Percentiles rank a stretch among this genome's conserved stretches.
phyloP scores from a whole-genome alignment of 2,113 vertebrate species.

The Nibea albiflora region DNA sequence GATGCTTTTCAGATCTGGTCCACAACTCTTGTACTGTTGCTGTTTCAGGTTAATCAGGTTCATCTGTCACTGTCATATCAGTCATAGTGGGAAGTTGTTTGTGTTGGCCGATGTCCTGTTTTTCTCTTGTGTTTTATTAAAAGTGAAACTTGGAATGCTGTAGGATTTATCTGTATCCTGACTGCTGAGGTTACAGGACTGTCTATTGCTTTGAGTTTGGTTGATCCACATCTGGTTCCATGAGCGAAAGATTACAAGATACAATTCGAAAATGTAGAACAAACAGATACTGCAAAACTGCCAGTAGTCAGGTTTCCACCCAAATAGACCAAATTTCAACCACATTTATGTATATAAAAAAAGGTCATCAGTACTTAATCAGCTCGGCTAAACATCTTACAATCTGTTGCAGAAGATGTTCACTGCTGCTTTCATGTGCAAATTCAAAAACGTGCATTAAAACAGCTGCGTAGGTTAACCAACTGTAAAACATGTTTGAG shows the following conservation, averaged over 20 bases:
- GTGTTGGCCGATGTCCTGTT: neutral
- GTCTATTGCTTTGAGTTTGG: neutral
- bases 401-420: too few species aligned
- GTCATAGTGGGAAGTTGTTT: neutral
- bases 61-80: neutral
- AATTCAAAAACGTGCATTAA: too few species aligned
- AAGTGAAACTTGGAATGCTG: neutral
- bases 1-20: too few species aligned
- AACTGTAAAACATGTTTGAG: too few species aligned
- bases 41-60: too few species aligned
- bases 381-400: too few species aligned
- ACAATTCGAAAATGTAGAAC: neutral
- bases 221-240: neutral
- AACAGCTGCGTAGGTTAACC: too few species aligned
- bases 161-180: neutral
- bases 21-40: too few species aligned
- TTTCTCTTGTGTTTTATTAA: neutral
- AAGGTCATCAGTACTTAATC: too few species aligned
- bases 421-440: too few species aligned
- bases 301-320: neutral
- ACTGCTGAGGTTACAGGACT: neutral
- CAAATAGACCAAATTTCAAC: neutral
- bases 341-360: neutral
- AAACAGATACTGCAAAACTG: neutral
- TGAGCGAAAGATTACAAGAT: neutral